Evolutionary conservation across 1,140 invertebrate genomes (phyloP).

Genomic region (Achroia grisella): DNA sequence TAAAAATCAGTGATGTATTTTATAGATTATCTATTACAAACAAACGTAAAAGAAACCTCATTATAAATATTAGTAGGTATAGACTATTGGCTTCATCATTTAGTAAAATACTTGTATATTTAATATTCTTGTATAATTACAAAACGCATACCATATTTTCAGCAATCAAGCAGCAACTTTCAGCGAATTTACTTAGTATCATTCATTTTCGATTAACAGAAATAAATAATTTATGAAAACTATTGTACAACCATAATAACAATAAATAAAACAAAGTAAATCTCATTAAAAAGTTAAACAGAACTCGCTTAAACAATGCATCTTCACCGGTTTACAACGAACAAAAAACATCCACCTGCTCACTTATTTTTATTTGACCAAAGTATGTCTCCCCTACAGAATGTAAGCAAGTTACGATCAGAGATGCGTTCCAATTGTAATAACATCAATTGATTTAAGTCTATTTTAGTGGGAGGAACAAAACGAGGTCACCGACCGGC

Average conservation of each 20-base stretch:
- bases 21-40: no score
- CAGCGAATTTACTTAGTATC: background rate
- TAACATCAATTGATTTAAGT: conserved; percentile 71
- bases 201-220: no score
- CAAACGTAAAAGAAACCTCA: no score
- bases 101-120: no score
- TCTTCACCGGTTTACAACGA: conserved; percentile 7
- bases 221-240: background rate
- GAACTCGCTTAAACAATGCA: conserved; percentile 8
- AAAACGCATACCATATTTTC: no score
- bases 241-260: background rate
- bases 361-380: conserved; percentile 24
- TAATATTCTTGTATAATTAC: no score
- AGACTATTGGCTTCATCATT: no score
- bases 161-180: no score
- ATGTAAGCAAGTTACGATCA: conserved; percentile 47
- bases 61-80: no score
- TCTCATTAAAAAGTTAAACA: background rate
- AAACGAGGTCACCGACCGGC: conserved; percentile 65
- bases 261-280: background rate
- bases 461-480: conserved; percentile 67
- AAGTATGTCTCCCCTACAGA: conserved; percentile 27
- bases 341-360: conserved; percentile 29
- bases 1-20: no score
- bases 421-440: conserved; percentile 64